Evolutionary conservation across 2,113 vertebrate species (phyloP), one percentile per base, ranked within the genome.

Genomic region (Zosterops lateralis): DNA sequence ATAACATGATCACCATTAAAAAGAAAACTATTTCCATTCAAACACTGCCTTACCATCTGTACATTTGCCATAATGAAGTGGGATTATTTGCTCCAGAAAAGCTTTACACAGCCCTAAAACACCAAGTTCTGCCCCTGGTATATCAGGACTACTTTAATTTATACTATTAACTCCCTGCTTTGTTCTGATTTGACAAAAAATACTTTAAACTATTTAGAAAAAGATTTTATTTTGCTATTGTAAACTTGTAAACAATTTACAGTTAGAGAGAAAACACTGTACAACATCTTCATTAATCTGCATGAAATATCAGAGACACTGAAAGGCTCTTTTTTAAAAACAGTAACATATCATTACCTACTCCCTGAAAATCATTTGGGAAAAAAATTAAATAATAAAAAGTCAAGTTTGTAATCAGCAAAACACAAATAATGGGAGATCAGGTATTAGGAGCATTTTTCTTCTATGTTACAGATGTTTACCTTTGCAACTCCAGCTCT

Each of bases 401-500:
- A 1, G 18, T 48, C 54, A 34, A 3, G 4, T 82, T 79, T 81
- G 19, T 29, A 82, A 88, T 29, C 26, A 54, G 36, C 12, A 82
- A 66, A 84, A 89, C 26, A 76, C 16, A 82, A 58, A 24, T 9
- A 87, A 5, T 31, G 20, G 7, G 8, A 70, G 56, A 78, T 62
- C 3, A 42, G 1, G 1, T 38, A 72, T n/a, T 75, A 87, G 10
- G 16, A 93, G 50, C 19, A 81, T 76, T 56, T 42, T 84, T 66
- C 9, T 84, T 45, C 83, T 21, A 40, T 4, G 7, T 68, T 44
- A 64, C 7, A 82, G 4, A 75, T 32, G 44, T 60, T 97, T 97
- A 99, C 99, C 98, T 99, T 99, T 82, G 99, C 99, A 92, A 99
- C 97, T 62, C 99, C 99, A 34, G 99, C 99, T 12, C 99, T 98